Base-by-base conservation (phyloP, 92 coral and sea anemone species). In the Parazoanthus atlanticus region DNA sequence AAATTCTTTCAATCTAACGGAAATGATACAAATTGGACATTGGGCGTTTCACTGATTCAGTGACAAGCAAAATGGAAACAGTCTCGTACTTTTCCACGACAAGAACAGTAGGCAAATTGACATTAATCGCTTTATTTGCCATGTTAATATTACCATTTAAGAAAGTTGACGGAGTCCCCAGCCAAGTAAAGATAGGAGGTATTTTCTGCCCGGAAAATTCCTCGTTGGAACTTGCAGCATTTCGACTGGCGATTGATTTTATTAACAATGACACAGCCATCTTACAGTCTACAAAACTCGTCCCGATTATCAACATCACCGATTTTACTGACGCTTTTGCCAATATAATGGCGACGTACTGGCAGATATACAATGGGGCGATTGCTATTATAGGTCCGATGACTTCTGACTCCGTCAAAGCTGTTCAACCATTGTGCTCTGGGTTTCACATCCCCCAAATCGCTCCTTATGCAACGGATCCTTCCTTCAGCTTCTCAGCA, bases 391-490 rank as follows among this genome's bases (percentile, higher is more conserved):
- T 94, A 36, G 98, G 96, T 16, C 98, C 98, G 4, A 73, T 81
- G 74, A 89, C 95, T n/a, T 94, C 98, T 54, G 80, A 91, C 30
- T 81, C 91, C 70, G 93, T 96, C 56, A 94, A 93, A 73, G 92
- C 90, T 5, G 92, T 93, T 3, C 94, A 93, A 40, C 92, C 98
- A 7, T 85, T 94, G 23, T 93, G 96, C 65, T 78, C 91, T 38
- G 96, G 98, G 12, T 91, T 96, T 82, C 93, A 88, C 69, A 84
- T 96, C 29, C 98, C 98, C 26, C 94, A 93, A 58, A 80, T 94
- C 26, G 90, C 98, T 29, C 96, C 98, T 36, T 90, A 91, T 32
- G 98, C 98, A 13, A 96, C 98, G 31, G 96, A 96, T 67, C 93
- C 95, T 1, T 86, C 93, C 3, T 94, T 96, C 88, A 93, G 90